Conservation (phyloP, 2,113 vertebrate species). For the Vulpes ferrilata region DNA sequence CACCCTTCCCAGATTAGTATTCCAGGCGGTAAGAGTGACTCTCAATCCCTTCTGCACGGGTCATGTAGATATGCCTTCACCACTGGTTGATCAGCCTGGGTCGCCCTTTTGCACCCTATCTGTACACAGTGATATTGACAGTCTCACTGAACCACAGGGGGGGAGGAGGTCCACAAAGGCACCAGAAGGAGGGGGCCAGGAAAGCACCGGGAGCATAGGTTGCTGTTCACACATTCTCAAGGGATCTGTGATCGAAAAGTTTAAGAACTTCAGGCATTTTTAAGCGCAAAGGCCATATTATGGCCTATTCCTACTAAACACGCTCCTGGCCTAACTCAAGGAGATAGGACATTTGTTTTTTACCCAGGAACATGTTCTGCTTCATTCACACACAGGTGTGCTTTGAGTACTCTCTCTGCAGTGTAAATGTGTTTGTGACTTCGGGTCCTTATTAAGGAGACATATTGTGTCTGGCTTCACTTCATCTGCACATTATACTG, state of each 20-base stretch:
- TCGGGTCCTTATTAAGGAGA: neutral
- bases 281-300: neutral
- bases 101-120: neutral
- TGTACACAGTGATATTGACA: too few species aligned
- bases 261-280: neutral
- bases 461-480: neutral
- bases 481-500: neutral
- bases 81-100: neutral
- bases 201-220: neutral
- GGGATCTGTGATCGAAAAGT: neutral
- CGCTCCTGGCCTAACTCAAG: neutral
- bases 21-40: neutral
- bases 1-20: neutral
- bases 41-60: accelerated
- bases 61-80: neutral
- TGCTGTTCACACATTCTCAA: neutral
- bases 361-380: neutral
- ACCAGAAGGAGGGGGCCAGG: neutral
- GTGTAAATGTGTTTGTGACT: neutral
- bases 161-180: neutral
- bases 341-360: neutral
- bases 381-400: neutral
- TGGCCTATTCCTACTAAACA: neutral
- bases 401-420: neutral
- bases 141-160: accelerated